Base-by-base conservation (phyloP, 2,797 vertebrate genomes). In the Lateolabrax maculatus region DNA sequence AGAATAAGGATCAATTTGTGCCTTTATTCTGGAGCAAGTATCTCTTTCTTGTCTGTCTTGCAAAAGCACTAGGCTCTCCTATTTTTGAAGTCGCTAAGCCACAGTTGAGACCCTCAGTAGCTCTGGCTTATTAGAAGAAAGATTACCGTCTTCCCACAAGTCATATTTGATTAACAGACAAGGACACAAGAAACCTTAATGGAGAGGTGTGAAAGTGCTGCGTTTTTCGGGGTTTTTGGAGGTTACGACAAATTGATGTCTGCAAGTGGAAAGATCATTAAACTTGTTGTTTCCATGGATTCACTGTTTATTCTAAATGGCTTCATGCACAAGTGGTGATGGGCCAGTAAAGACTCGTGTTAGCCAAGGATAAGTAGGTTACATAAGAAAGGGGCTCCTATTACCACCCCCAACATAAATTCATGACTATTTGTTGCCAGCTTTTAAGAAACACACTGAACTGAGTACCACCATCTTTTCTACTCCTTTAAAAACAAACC, bases 241-340 rank as follows among this genome's bases (percentile, higher is more conserved):
- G 16, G n/a, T 52, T 64, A 58, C 9, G 53, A 21, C 58, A 48
- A 52, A 31, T 29, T 49, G 5, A 64, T 10, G 11, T 70, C 37
- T 56, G 9, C 39, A 29, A 62, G 13, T 41, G n/a, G 51, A 60
- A 71, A 71, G 12, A 18, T 8, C 16, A 48, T 56, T 71, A 18
- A 51, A 64, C 36, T 51, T 41, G 36, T 51, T 70, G 65, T 83
- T 84, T 80, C 55, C 69, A 71, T 78, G 43, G 51, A 27, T 37
- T 77, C n/a, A 21, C 16, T 62, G 21, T 75, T 77, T 67, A 61
- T 74, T 80, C 21, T 34, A 48, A 74, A 61, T 52, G 21, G 34
- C 69, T 71, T 43, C 23, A 44, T 69, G 70, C 41, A 71, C 19
- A 0, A 39, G 21, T 29, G 15, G 29, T 78, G 66, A 71, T 6